Evolutionary conservation across 92 coral and sea anemone species (phyloP).

Genomic region (Diadumene lineata): DNA sequence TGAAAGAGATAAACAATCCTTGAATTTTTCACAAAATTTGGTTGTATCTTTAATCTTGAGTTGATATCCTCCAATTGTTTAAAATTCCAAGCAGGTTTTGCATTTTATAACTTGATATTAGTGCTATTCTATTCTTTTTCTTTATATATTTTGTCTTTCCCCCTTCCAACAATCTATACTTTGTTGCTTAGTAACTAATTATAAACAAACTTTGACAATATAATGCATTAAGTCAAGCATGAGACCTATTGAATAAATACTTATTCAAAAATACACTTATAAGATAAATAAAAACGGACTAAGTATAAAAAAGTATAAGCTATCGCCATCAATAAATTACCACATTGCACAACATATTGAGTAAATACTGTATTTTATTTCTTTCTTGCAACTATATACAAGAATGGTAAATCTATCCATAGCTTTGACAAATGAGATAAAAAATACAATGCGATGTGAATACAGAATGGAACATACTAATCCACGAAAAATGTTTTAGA

Average conservation of each 20-base stretch:
- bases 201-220: background rate
- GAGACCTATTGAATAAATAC: too few relatives aligned
- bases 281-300: too few relatives aligned
- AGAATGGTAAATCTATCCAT: constrained; percentile 24
- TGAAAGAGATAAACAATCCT: too few relatives aligned
- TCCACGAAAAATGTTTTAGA: background rate
- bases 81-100: too few relatives aligned
- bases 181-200: background rate
- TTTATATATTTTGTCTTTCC: background rate
- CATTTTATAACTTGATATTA: too few relatives aligned
- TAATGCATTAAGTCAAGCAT: too few relatives aligned
- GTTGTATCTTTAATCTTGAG: too few relatives aligned
- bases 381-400: constrained; percentile 39
- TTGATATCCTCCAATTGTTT: too few relatives aligned
- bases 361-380: constrained; percentile 15
- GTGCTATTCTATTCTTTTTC: background rate
- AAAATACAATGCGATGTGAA: constrained; percentile 9
- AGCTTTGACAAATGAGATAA: constrained; percentile 6
- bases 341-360: background rate
- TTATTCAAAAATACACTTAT: too few relatives aligned
- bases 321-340: background rate
- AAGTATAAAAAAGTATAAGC: too few relatives aligned
- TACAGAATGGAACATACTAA: constrained; percentile 2
- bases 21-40: too few relatives aligned
- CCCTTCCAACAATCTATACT: background rate